Evolutionary conservation across 2,113 vertebrate genomes (phyloP).

Genomic region (Gymnogyps californianus): DNA sequence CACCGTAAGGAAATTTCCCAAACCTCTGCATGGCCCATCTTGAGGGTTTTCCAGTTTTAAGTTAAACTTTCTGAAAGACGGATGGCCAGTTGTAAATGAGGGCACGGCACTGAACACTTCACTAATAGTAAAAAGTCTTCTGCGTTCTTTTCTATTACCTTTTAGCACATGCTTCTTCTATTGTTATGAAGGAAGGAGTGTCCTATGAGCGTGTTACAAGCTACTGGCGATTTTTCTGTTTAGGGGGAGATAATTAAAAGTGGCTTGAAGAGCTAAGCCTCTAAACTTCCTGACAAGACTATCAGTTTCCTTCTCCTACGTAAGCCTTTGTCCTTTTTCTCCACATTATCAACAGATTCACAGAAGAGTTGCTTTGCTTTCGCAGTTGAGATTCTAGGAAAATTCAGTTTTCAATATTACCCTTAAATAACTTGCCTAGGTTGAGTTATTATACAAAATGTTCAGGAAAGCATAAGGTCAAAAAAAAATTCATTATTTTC

Average conservation of each 20-base stretch:
- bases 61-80: not conserved
- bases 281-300: not conserved
- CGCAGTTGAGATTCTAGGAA: not conserved
- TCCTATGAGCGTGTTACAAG: not conserved
- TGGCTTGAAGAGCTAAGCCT: not conserved
- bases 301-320: not conserved
- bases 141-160: not conserved
- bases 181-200: not conserved
- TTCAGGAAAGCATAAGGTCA: not conserved
- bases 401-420: not conserved
- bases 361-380: not conserved
- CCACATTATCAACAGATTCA: not conserved
- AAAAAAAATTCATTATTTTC: not conserved
- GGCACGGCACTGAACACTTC: not conserved
- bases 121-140: not conserved
- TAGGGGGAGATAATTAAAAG: not conserved
- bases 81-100: not conserved
- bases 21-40: too few relatives aligned
- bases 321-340: not conserved
- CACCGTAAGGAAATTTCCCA: not conserved
- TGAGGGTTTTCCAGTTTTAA: not conserved
- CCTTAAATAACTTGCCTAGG: not conserved
- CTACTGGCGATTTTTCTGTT: not conserved
- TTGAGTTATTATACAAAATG: not conserved
- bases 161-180: not conserved